Percentiles rank a stretch among this genome's conserved stretches.
Conservation (phyloP, 2,113 vertebrate species). For the Melanostigma gelatinosum region DNA sequence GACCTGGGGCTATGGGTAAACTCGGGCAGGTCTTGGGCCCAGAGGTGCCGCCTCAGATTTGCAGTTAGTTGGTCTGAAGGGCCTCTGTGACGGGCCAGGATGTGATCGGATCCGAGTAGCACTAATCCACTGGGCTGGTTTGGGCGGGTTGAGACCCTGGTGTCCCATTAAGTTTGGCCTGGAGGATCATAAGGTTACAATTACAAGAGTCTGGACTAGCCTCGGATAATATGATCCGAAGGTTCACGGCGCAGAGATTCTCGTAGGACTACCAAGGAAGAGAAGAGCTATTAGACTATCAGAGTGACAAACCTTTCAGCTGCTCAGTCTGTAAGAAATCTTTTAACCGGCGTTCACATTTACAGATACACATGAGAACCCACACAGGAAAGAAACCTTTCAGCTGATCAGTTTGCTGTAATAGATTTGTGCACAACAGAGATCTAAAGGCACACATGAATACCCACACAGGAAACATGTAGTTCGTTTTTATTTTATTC, state of each 20-base stretch:
- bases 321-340: too few relatives aligned
- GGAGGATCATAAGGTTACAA: slow-evolving; percentile 83
- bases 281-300: slow-evolving; percentile 59
- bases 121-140: slow-evolving; percentile 81
- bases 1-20: slow-evolving; percentile 78
- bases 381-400: too few relatives aligned
- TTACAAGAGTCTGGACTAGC: slow-evolving; percentile 74
- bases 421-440: too few relatives aligned
- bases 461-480: too few relatives aligned
- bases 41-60: slow-evolving; percentile 82
- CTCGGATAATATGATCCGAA: slow-evolving; percentile 73
- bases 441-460: too few relatives aligned
- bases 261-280: slow-evolving; percentile 39
- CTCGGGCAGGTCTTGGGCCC: slow-evolving; percentile 79
- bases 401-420: too few relatives aligned
- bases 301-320: too few relatives aligned
- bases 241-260: slow-evolving; percentile 43
- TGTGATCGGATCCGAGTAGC: slow-evolving; percentile 75
- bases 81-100: slow-evolving; percentile 56
- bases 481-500: too few relatives aligned
- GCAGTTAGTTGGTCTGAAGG: slow-evolving; percentile 67
- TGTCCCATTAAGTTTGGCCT: slow-evolving; percentile 82
- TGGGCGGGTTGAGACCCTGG: slow-evolving; percentile 81
- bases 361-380: too few relatives aligned
- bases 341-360: too few relatives aligned